Base-by-base conservation (phyloP, 2,888 invertebrate genomes). In the Sylvicola fuscatus region DNA sequence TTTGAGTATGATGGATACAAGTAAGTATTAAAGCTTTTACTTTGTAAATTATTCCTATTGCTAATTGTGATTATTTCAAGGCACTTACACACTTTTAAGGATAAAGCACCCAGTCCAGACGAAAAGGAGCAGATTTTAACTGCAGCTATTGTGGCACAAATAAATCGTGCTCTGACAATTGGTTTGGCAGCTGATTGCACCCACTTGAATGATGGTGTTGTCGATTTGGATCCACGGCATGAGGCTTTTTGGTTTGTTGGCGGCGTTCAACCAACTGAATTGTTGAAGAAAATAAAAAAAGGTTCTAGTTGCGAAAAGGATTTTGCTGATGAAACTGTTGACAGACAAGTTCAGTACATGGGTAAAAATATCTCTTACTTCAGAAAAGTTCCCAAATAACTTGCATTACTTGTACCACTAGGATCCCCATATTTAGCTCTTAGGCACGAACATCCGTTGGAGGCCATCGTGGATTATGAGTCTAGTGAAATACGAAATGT, bases 161-260 rank as follows among this genome's bases (percentile, higher is more conserved):
- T 84, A 3, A 80, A 84, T 51, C 66, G 80, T 47, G 62, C 70
- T 2, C 56, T 83, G 3, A 52, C 68, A 14, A 70, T 70, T 42
- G 61, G 65, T 42, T 54, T 84, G 3, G 55, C 65, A 6, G 58
- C 64, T 11, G 66, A 68, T 44, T 60, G 62, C 41, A 53, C 66
- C 1, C 77, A 84, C 58, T 61, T 83, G 44, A 42, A 42, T 14
- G 52, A 52, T 30, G 48, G 60, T 10, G 61, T 81, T 67, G 54
- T 79, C 26, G 87, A 89, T 53, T 63, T 70, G 47, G 67, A 79
- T 41, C 81, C 90, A 3, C 64, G 82, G 14, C 65, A 83, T 45
- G 82, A 87, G 62, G 78, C 87, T 16, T 83, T 80, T 55, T 93
- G 92, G 92, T 68, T 68, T 49, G 68, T 70, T 27, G 84, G 84